A percentile compares a stretch with the other conserved stretches of the same genome.
These are phyloP conservation scores for Thalpophila matura DNA, from an alignment of 2,888 invertebrate genomes.

Conservation along the genomic window DNA sequence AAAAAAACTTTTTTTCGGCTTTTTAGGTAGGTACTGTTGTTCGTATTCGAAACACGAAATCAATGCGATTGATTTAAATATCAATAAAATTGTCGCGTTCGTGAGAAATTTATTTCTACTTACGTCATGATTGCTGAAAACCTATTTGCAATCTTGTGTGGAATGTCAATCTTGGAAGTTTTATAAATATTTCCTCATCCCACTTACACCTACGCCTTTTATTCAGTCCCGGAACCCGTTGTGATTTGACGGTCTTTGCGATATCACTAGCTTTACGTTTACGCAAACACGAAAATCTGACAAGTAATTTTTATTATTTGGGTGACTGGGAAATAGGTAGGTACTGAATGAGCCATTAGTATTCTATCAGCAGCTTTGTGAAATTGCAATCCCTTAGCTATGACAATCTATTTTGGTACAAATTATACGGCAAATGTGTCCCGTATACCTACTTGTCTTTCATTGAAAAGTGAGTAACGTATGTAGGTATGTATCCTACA, in stretches of 20 bases:
- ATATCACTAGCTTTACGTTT: no score
- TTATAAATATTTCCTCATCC: conserved; percentile 1
- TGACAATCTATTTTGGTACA: no score
- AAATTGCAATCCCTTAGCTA: no score
- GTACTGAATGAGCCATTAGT: no score
- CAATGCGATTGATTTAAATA: not conserved
- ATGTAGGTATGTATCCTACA: conserved; percentile 4
- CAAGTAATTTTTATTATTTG: no score
- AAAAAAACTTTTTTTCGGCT: not conserved
- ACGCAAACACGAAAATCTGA: no score
- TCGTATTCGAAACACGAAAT: not conserved
- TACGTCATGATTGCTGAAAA: not conserved
- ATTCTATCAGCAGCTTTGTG: no score
- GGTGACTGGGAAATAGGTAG: no score
- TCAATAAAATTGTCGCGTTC: conserved; percentile 14
- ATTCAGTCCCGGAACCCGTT: no score
- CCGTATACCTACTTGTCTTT: not conserved
- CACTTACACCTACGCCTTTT: no score
- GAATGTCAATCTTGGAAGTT: not conserved
- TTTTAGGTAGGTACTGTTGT: not conserved
- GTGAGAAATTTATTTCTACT: not conserved
- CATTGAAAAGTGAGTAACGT: not conserved
- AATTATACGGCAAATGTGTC: no score
- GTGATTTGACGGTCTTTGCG: no score
- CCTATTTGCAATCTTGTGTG: conserved; percentile 6